phyloP scores from a whole-genome alignment of 2,797 vertebrate genomes.

The Eremophila alpestris region DNA sequence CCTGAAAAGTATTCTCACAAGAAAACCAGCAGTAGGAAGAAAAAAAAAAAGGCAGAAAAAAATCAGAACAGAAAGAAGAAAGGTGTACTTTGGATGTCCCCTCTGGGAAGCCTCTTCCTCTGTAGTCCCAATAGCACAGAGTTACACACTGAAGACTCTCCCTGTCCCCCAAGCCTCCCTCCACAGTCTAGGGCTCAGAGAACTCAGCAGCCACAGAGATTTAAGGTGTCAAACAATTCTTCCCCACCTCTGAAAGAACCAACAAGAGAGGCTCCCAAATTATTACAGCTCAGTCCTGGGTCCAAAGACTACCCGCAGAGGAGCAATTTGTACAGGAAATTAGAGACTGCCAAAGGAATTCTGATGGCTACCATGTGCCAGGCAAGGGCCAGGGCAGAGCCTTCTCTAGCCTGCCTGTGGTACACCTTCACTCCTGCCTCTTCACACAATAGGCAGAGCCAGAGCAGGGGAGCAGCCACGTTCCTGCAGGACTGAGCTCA shows the following conservation, averaged over 20 bases:
- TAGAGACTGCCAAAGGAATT: not conserved
- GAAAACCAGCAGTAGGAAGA: not conserved
- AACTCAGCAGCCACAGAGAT: not conserved
- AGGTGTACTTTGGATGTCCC: not conserved
- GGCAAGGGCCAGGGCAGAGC: not conserved
- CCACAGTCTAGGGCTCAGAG: not conserved
- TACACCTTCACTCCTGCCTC: not conserved
- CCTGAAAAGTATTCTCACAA: not conserved
- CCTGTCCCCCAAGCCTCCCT: not conserved
- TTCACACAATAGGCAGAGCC: not conserved
- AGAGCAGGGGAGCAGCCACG: accelerated
- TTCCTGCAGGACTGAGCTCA: not conserved
- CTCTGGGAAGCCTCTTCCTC: not conserved
- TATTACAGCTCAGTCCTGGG: not conserved
- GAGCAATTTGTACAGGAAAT: not conserved
- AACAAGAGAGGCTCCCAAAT: not conserved
- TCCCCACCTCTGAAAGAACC: not conserved
- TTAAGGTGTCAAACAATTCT: not conserved
- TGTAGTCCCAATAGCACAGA: not conserved
- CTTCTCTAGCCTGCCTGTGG: not conserved
- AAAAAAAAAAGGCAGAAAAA: not conserved
- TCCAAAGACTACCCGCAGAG: not conserved
- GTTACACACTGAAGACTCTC: not conserved
- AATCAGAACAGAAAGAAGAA: not conserved
- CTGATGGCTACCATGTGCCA: not conserved